Conservation (phyloP, 1,140 invertebrate species). For the Agrypnia vestita region DNA sequence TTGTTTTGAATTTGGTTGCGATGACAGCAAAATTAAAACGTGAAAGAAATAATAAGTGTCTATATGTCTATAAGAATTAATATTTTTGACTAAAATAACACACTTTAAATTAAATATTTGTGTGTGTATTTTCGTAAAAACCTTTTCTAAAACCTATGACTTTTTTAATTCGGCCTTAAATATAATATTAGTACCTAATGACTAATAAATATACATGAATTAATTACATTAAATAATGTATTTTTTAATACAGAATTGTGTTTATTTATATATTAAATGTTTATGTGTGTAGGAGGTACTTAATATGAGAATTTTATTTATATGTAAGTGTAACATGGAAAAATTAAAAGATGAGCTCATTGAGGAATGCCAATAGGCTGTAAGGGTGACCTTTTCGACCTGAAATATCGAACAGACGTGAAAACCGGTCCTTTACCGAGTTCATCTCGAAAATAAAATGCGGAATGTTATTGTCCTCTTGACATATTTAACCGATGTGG, state of each 20-base stretch:
- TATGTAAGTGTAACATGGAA: no score
- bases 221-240: no score
- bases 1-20: conserved; percentile 31
- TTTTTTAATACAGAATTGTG: no score
- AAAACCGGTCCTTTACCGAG: background rate
- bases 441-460: conserved; percentile 8
- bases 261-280: no score
- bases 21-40: conserved; percentile 9
- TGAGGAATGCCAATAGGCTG: background rate
- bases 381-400: conserved; percentile 15
- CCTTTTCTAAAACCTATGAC: background rate
- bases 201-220: no score
- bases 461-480: background rate
- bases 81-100: background rate
- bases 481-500: no score
- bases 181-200: no score
- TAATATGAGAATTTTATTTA: no score
- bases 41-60: no score
- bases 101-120: background rate
- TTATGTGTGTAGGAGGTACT: no score
- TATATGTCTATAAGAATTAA: no score
- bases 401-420: background rate
- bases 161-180: background rate
- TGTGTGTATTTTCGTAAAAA: background rate
- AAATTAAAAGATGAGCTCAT: conserved; percentile 17